phyloP scores from a whole-genome alignment of 2,888 invertebrate species.

The Andrena bicolor region DNA sequence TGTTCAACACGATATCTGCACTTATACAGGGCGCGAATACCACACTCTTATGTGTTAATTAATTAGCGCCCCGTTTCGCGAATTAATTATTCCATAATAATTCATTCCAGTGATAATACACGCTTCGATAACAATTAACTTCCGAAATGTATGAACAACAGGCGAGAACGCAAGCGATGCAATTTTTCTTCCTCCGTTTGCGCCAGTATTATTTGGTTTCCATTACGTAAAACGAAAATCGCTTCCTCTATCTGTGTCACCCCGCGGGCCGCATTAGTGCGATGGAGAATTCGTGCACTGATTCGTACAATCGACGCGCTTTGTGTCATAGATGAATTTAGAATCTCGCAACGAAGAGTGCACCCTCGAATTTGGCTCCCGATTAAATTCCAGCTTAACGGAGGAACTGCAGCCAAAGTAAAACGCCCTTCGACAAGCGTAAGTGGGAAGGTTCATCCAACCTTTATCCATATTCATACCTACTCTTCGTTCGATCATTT shows the following conservation, averaged over 20 bases:
- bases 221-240: not conserved
- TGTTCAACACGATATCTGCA: not conserved
- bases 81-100: conserved; percentile 4
- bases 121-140: not conserved
- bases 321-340: not conserved
- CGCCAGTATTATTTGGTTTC: not conserved
- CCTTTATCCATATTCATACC: no score
- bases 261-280: not conserved
- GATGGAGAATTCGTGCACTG: not conserved
- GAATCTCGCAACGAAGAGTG: not conserved
- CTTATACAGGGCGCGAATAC: not conserved
- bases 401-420: no score
- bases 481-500: no score
- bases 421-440: no score
- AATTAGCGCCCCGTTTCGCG: not conserved
- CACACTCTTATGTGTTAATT: conserved; percentile 1
- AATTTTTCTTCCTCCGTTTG: not conserved
- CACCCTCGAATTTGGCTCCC: no score
- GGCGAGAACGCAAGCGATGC: not conserved
- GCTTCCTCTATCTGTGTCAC: not conserved
- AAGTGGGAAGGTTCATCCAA: no score
- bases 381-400: no score
- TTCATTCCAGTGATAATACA: not conserved
- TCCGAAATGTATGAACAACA: not conserved
- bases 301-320: not conserved